phyloP scores from a whole-genome alignment of 2,113 vertebrate genomes.

The Ancistrus triradiatus region DNA sequence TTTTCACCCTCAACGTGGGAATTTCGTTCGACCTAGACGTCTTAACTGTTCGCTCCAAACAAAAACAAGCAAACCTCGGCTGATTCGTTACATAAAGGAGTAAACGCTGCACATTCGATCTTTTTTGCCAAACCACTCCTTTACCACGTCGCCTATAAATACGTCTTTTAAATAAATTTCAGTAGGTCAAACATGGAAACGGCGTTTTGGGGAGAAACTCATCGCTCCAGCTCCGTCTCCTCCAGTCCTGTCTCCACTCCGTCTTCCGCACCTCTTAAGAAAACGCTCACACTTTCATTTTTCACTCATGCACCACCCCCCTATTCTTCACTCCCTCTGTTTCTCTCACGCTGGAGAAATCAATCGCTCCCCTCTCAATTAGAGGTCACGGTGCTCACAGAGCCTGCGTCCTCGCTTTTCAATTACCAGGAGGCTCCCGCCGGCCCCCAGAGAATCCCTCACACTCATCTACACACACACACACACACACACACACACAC shows the following conservation, averaged over 20 bases:
- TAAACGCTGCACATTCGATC: too few relatives aligned
- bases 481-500: constrained; percentile 28
- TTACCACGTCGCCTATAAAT: too few relatives aligned
- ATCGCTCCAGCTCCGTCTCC: constrained; percentile 3
- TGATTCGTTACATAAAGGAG: too few relatives aligned
- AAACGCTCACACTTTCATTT: constrained; percentile 36
- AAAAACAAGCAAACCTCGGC: too few relatives aligned
- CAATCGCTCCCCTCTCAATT: constrained; percentile 66
- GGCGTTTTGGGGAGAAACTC: not conserved
- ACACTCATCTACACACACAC: constrained; percentile 25
- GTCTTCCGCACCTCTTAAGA: constrained; percentile 23
- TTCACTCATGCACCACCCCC: constrained; percentile 20
- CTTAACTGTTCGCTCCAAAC: too few relatives aligned
- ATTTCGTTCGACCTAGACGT: too few relatives aligned
- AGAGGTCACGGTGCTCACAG: constrained; percentile 62
- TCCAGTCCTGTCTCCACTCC: constrained; percentile 3
- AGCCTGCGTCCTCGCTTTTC: constrained; percentile 61
- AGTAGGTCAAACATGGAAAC: too few relatives aligned
- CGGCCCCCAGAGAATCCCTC: constrained; percentile 39
- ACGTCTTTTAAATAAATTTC: too few relatives aligned
- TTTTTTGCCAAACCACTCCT: not conserved
- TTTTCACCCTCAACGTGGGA: too few relatives aligned
- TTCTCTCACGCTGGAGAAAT: constrained; percentile 57
- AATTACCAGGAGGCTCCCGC: constrained; percentile 66
- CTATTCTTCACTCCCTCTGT: constrained; percentile 16